Evolutionary conservation across 2,797 vertebrate genomes (phyloP), one percentile per base, ranked within the genome.

Genomic region (Poeciliopsis paucimaculata): DNA sequence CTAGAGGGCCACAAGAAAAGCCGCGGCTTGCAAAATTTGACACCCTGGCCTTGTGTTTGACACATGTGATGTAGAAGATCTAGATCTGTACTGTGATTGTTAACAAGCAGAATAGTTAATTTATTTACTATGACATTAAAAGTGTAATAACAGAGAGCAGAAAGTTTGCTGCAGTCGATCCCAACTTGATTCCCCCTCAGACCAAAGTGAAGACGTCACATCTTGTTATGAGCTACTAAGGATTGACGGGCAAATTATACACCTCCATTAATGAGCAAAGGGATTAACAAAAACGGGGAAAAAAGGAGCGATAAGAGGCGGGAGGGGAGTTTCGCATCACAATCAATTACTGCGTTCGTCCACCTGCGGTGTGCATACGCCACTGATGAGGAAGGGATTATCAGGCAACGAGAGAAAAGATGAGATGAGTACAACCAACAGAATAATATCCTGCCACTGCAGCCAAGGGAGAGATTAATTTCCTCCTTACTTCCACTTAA

Each of bases 381-480:
- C 85, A 82, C 66, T 91, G 93, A 94, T 93, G 90, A 93, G 84
- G 77, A 90, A 79, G 76, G 88, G 93, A 93, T 95, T 93, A 95
- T 90, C 89, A 78, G 73, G 85, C 78, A 75, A 80, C 75, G 82
- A 84, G 82, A 83, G 80, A 82, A 84, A 77, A 86, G 87, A 93
- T 87, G 88, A 86, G 92, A 92, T 91, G 93, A 92, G 89, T 88
- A 84, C 92, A 90, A 84, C 91, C 73, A 92, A 91, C 87, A 90
- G 92, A 95, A 95, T 95, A 95, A 95, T 95, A 94, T 95, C 95
- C 93, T 95, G 93, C 90, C 90, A 87, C 64, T 66, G 91, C 90
- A 78, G 89, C 87, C 84, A 70, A 77, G 91, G 87, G 91, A 91
- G 89, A 92, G 90, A 94, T 95, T 93, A 90, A 94, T 94, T 93